Conservation (phyloP, 2,888 invertebrate species). For the Minunthozetes semirufus region DNA sequence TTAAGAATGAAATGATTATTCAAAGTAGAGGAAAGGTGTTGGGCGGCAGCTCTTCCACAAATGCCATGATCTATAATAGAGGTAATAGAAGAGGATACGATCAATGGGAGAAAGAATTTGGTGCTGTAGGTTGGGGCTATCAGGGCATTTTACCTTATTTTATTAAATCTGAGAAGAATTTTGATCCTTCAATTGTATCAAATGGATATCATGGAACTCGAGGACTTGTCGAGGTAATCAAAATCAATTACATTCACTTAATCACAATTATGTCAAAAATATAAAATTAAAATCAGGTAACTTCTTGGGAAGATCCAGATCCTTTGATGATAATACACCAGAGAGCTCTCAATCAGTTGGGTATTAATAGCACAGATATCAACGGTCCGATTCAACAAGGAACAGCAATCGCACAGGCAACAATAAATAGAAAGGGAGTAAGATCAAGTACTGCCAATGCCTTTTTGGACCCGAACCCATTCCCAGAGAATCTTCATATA, state of each 20-base stretch:
- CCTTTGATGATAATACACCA: neutral
- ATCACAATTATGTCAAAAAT: no score
- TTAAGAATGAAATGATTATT: neutral
- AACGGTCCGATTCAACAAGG: neutral
- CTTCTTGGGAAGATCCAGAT: neutral
- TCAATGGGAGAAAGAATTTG: constrained; percentile 46
- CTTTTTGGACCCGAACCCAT: constrained; percentile 69
- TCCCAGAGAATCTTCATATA: constrained; percentile 73
- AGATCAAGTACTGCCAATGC: constrained; percentile 82
- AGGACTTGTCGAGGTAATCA: neutral
- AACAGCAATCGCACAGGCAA: neutral
- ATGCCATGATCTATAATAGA: neutral
- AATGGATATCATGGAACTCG: constrained; percentile 40
- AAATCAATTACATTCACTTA: no score
- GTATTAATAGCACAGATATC: neutral
- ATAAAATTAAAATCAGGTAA: neutral
- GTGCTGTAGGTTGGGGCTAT: constrained; percentile 84
- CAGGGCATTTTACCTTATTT: constrained; percentile 76
- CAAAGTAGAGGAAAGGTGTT: neutral
- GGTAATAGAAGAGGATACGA: neutral
- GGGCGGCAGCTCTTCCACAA: neutral
- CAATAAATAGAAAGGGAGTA: constrained; percentile 56
- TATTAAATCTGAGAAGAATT: constrained; percentile 49
- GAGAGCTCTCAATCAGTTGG: neutral
- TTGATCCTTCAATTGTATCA: constrained; percentile 42